Evolutionary conservation across 2,797 vertebrate species (phyloP), one percentile per base, ranked within the genome.

Genomic region (Sebastes minor): DNA sequence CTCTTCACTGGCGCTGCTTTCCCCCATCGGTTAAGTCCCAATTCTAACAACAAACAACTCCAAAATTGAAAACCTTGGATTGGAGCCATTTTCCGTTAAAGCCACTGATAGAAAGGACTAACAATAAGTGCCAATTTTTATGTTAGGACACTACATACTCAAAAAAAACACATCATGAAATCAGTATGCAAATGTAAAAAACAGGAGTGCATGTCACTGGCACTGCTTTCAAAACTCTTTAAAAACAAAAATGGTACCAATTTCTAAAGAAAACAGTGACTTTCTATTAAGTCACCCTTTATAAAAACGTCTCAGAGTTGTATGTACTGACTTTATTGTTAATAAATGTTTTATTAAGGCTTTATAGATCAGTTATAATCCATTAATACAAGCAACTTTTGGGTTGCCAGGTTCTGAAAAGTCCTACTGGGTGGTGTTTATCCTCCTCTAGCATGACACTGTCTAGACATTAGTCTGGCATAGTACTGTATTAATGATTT

Each of bases 1-100:
- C 71, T 23, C 77, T 62, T 86, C 78, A 87, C 49, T 64, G 64
- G 22, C 46, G 46, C 57, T 22, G 46, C 53, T 74, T 86, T 53
- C 65, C 61, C 38, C 64, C 46, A 66, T 59, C 4, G 2, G 3
- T 49, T 20, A n/a, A 72, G 23, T 25, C 16, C n/a, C 13, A 18
- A 13, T 70, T 62, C 8, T 4, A 53, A 59, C 25, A 78, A 32
- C 14, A n/a, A 49, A 65, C 8, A 16, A 22, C 8, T 57, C n/a
- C 25, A 52, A 20, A 71, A 28, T 6, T 27, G n/a, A 69, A 70
- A 68, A 46, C 27, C n/a, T 64, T 59, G 27, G 27, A 64, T 42
- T 42, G 12, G 12, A 52, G 22, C 3, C 9, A 30, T 62, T 46
- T 33, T 60, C 46, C 1, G 5, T 38, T 27, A 25, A 35, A 65